Evolutionary conservation across 64 coral and sea anemone species (phyloP).

Genomic region (Catalaphyllia jardinei): DNA sequence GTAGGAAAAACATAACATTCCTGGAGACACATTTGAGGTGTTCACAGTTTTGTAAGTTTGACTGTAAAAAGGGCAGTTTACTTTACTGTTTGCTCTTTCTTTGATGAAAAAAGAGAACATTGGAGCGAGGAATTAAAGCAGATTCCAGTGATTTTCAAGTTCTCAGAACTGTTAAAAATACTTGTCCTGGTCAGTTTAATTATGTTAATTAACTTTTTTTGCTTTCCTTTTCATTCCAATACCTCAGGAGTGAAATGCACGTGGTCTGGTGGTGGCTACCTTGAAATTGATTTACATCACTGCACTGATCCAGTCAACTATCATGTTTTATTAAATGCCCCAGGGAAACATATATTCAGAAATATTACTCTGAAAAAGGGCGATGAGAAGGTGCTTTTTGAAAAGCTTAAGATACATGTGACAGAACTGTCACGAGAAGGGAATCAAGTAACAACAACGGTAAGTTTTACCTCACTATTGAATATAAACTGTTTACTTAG

Average conservation of each 20-base stretch:
- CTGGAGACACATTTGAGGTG: background rate
- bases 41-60: background rate
- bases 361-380: background rate
- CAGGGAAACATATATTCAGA: background rate
- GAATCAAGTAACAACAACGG: background rate
- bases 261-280: background rate
- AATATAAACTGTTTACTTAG: no score
- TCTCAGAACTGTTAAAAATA: background rate
- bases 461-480: background rate
- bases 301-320: background rate
- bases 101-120: no score
- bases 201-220: background rate
- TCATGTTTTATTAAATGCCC: background rate
- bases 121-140: background rate
- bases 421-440: background rate
- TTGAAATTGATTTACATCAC: conserved; percentile 21
- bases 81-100: no score
- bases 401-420: background rate
- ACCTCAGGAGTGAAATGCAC: background rate
- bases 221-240: background rate
- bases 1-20: no score
- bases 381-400: background rate
- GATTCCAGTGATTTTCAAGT: background rate
- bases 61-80: background rate
- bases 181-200: background rate